Percentiles rank a stretch among this genome's conserved stretches.
Evolutionary conservation across 2,888 invertebrate species (phyloP).

Genomic region (Tyria jacobaeae): DNA sequence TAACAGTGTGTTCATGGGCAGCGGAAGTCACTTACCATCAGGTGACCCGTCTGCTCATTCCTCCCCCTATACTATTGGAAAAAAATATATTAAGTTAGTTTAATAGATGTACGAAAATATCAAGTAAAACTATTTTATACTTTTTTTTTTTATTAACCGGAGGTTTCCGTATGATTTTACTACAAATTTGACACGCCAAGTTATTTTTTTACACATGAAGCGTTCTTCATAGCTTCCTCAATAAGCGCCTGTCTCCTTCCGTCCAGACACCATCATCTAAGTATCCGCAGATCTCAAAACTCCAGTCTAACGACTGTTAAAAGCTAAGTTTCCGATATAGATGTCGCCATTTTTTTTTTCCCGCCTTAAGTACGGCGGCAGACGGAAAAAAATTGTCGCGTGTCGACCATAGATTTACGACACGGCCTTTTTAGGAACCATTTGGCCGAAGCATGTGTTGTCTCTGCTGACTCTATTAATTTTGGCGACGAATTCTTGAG

Average conservation of each 20-base stretch:
- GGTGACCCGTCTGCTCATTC: too few species aligned
- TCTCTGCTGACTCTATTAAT: constrained; percentile 17
- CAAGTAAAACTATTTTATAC: too few species aligned
- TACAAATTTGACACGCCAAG: too few species aligned
- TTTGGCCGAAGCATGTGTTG: constrained; percentile 21
- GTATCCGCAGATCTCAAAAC: constrained; percentile 14
- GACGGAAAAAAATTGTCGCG: constrained; percentile 46
- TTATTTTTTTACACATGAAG: not conserved
- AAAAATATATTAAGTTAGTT: too few species aligned
- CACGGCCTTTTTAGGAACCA: constrained; percentile 14
- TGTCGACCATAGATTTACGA: constrained; percentile 43
- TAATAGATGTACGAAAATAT: too few species aligned
- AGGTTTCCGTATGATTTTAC: too few species aligned
- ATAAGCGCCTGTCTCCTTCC: constrained; percentile 12
- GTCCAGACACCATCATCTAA: constrained; percentile 6
- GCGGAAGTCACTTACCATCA: too few species aligned
- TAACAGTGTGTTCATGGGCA: too few species aligned
- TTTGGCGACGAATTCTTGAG: constrained; percentile 21
- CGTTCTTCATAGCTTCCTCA: not conserved
- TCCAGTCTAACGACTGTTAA: constrained; percentile 30
- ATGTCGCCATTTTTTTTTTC: constrained; percentile 28
- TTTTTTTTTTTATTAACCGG: too few species aligned
- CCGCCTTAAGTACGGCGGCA: constrained; percentile 28
- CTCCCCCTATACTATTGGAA: too few species aligned
- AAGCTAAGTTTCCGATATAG: constrained; percentile 33